phyloP scores from a whole-genome alignment of 2,797 vertebrate species.

The Acrossocheilus fasciatus region DNA sequence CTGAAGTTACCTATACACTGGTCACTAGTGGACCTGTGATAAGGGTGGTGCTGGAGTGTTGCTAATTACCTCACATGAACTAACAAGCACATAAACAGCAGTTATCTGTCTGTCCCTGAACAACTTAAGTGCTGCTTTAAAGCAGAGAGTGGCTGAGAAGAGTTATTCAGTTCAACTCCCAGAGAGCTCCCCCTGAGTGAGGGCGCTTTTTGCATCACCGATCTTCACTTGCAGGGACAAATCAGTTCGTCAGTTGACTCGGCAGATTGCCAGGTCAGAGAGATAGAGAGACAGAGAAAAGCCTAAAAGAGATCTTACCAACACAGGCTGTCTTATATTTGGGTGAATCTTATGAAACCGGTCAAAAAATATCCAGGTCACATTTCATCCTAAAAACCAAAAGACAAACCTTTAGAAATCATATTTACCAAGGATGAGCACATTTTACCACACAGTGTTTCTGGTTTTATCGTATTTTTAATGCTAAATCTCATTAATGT shows the following conservation, averaged over 20 bases:
- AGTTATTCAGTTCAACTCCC: conserved; percentile 56
- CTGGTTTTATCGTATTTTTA: background rate
- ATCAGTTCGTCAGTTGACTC: conserved; percentile 36
- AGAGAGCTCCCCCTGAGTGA: conserved; percentile 28
- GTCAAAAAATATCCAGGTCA: conserved; percentile 26
- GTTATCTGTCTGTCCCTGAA: conserved; percentile 59
- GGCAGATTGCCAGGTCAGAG: conserved; percentile 36
- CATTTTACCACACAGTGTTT: background rate
- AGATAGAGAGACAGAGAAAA: conserved; percentile 5
- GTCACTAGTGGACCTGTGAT: conserved; percentile 33
- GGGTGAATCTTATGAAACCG: conserved; percentile 4
- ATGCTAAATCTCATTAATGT: background rate
- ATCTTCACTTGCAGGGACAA: conserved; percentile 39
- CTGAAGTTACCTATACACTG: conserved; percentile 1
- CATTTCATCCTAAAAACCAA: background rate
- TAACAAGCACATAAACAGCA: conserved; percentile 60
- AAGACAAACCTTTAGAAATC: background rate
- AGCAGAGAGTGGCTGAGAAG: conserved; percentile 45
- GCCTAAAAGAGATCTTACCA: conserved; percentile 27
- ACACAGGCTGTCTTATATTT: background rate
- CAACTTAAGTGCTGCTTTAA: conserved; percentile 61
- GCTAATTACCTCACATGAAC: conserved; percentile 62
- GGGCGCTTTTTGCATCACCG: conserved; percentile 37
- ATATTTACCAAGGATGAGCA: background rate
- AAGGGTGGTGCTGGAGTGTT: conserved; percentile 32